phyloP scores from a whole-genome alignment of 2,113 vertebrate genomes.

The Plestiodon gilberti region DNA sequence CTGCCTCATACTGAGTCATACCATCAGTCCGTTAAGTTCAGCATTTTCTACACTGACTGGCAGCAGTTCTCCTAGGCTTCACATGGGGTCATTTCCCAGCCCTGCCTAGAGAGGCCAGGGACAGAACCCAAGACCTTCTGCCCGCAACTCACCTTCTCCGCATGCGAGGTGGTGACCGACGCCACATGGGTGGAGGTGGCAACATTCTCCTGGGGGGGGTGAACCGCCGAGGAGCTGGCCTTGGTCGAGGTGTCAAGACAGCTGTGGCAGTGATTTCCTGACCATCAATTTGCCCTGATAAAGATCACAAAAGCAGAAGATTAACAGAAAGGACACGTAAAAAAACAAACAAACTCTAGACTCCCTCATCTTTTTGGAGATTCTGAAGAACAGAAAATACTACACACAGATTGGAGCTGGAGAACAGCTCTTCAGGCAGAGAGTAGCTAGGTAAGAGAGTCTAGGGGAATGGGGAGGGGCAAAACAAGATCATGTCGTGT shows the following conservation, averaged over 20 bases:
- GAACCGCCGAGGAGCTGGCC: slow-evolving; percentile 85
- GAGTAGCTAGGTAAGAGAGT: neutral
- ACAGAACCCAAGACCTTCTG: too few relatives aligned
- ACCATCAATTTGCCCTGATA: slow-evolving; percentile 93
- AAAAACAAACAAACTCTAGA: neutral
- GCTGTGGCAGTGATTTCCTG: slow-evolving; percentile 96
- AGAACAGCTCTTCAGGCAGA: neutral
- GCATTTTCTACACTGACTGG: too few relatives aligned
- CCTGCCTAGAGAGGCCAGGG: too few relatives aligned
- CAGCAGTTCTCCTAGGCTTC: too few relatives aligned
- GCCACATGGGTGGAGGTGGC: slow-evolving; percentile 93
- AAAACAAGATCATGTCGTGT: neutral
- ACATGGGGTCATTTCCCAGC: too few relatives aligned
- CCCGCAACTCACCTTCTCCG: slow-evolving; percentile 88
- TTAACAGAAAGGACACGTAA: neutral
- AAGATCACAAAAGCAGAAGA: neutral
- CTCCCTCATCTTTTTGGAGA: too few relatives aligned
- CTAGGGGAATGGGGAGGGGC: neutral
- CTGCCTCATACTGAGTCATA: too few relatives aligned
- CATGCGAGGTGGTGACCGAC: slow-evolving; percentile 92
- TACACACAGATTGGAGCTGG: too few relatives aligned
- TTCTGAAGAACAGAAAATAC: neutral
- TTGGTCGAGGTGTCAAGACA: slow-evolving; percentile 86
- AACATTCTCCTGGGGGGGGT: slow-evolving; percentile 92
- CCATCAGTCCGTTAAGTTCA: too few relatives aligned